Conservation (phyloP, 2,113 vertebrate species). For the Mormyrus lacerda region DNA sequence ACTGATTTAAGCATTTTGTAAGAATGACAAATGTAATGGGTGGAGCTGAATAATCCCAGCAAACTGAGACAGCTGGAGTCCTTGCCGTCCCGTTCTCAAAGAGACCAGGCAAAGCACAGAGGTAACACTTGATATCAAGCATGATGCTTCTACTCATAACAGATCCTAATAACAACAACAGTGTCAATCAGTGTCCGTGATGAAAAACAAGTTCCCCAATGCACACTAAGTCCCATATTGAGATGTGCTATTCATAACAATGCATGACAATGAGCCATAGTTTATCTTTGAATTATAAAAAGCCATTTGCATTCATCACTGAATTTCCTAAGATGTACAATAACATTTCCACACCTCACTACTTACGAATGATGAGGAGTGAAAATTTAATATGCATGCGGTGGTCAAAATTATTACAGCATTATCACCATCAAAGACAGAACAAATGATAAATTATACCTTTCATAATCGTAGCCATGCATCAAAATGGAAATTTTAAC, state of each 20-base stretch:
- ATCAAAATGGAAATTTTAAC: not conserved
- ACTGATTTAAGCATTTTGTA: not conserved
- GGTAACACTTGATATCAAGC: not conserved
- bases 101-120: not conserved
- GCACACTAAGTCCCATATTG: not conserved
- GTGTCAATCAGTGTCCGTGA: not conserved
- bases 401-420: not conserved
- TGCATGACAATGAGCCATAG: not conserved
- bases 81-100: not conserved
- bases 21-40: not conserved
- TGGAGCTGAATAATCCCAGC: not conserved
- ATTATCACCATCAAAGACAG: not conserved
- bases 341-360: not conserved
- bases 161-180: not conserved
- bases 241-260: not conserved
- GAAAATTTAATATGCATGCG: not conserved
- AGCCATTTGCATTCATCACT: not conserved
- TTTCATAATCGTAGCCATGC: not conserved
- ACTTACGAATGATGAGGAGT: not conserved
- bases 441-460: not conserved
- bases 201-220: not conserved
- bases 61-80: not conserved
- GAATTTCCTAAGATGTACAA: not conserved
- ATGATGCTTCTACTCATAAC: not conserved
- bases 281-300: not conserved